These are phyloP conservation scores for Drosophila pegasa DNA, from an alignment of 2,888 invertebrate genomes.

Conservation along the genomic window DNA sequence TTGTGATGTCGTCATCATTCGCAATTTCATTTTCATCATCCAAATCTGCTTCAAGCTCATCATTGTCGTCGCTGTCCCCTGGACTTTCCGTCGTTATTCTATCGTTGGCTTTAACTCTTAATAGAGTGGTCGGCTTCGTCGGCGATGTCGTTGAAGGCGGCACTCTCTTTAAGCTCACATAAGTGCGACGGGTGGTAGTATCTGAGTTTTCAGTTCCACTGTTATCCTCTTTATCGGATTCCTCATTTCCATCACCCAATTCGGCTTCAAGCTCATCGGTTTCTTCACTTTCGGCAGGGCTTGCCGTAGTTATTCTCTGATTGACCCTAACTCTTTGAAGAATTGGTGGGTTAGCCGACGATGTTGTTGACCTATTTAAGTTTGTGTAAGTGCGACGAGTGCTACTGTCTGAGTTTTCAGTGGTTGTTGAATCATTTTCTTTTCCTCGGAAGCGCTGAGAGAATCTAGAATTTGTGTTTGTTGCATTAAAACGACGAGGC, in stretches of 20 bases:
- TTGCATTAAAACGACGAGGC: slow-evolving; percentile 15
- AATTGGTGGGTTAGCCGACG: background rate
- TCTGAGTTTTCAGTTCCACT: background rate
- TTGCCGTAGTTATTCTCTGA: slow-evolving; percentile 16
- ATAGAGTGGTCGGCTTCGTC: background rate
- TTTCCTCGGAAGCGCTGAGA: background rate
- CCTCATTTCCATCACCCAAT: slow-evolving; percentile 21
- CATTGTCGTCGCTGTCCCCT: background rate
- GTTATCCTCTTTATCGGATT: background rate
- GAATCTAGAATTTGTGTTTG: background rate
- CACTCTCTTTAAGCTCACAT: background rate
- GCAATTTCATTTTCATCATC: slow-evolving; percentile 2
- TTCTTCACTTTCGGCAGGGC: slow-evolving; percentile 3
- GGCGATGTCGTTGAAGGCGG: background rate
- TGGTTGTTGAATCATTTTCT: background rate
- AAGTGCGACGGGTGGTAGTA: background rate
- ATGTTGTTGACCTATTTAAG: background rate
- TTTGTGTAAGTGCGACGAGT: background rate
- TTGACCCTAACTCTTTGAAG: slow-evolving; percentile 13
- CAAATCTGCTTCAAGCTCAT: background rate
- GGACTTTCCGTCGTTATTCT: background rate
- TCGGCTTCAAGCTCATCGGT: slow-evolving; percentile 13
- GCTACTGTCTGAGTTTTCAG: background rate
- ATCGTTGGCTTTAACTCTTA: background rate
- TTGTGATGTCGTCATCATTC: background rate